Conservation (phyloP, 2,888 invertebrate species). For the Archaeoteleia sp. region DNA sequence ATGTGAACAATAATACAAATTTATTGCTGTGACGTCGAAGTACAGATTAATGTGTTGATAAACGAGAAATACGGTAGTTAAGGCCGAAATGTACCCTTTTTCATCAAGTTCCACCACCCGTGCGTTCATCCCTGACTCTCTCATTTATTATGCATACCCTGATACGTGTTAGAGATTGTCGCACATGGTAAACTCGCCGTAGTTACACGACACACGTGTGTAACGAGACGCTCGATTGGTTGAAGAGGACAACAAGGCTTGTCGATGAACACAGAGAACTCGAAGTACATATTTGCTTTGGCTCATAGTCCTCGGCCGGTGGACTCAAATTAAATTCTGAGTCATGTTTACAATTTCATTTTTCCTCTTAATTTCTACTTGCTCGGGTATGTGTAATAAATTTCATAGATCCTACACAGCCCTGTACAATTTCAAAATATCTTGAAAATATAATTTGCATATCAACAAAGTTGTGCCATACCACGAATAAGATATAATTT, state of each 20-base stretch:
- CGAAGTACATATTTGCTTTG: slow-evolving; percentile 9
- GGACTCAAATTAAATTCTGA: slow-evolving; percentile 4
- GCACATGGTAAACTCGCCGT: slow-evolving; percentile 60
- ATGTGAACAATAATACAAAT: slow-evolving; percentile 1
- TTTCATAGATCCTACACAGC: too few species aligned
- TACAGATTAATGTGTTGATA: slow-evolving; percentile 63
- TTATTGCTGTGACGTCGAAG: slow-evolving; percentile 52
- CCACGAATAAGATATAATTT: too few species aligned
- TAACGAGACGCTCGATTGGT: slow-evolving; percentile 64
- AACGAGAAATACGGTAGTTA: slow-evolving; percentile 61
- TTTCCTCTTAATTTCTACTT: background rate
- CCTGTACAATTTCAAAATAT: too few species aligned
- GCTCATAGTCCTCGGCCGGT: slow-evolving; percentile 5
- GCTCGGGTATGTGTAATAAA: too few species aligned
- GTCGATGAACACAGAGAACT: slow-evolving; percentile 12
- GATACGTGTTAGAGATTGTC: slow-evolving; percentile 68
- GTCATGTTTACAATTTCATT: background rate
- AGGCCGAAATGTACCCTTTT: slow-evolving; percentile 49
- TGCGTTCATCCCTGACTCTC: slow-evolving; percentile 54
- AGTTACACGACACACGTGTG: slow-evolving; percentile 64
- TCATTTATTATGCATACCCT: slow-evolving; percentile 70
- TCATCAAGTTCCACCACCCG: slow-evolving; percentile 23
- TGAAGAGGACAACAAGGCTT: slow-evolving; percentile 13
- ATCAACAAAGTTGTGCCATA: too few species aligned
- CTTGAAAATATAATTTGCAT: too few species aligned